Conservation (phyloP, 2,888 invertebrate species). For the Trypoxylon attenuatum region DNA sequence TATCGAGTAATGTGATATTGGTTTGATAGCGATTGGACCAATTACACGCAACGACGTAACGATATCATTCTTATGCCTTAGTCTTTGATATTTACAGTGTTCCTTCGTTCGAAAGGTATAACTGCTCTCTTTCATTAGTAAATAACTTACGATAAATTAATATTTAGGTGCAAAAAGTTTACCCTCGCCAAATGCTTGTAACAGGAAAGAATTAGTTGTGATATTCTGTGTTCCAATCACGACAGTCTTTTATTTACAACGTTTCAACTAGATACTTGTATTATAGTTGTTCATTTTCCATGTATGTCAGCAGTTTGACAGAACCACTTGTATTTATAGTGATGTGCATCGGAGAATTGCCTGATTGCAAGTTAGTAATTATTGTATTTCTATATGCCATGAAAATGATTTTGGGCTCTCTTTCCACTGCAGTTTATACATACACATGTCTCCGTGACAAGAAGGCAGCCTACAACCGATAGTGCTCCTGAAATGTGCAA, state of each 20-base stretch:
- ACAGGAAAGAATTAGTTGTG: too few species aligned
- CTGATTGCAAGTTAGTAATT: slow-evolving; percentile 10
- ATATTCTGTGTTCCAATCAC: too few species aligned
- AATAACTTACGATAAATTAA: too few species aligned
- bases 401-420: slow-evolving; percentile 11
- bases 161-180: too few species aligned
- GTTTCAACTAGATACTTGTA: too few species aligned
- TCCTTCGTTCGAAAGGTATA: neutral
- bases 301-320: too few species aligned
- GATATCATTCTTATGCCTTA: slow-evolving; percentile 15
- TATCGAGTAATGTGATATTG: too few species aligned
- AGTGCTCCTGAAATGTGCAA: slow-evolving; percentile 41
- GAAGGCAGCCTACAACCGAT: slow-evolving; percentile 22
- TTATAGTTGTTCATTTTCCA: too few species aligned
- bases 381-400: slow-evolving; percentile 4
- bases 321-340: too few species aligned
- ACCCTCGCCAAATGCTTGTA: too few species aligned
- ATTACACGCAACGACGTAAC: slow-evolving; percentile 22
- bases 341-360: too few species aligned
- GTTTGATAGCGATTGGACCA: slow-evolving; percentile 47
- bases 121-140: slow-evolving; percentile 10
- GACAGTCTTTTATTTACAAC: too few species aligned
- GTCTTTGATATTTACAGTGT: neutral
- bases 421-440: slow-evolving; percentile 17
- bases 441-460: slow-evolving; percentile 17